phyloP scores from a whole-genome alignment of 2,888 invertebrate species.

The Dusona sp. region DNA sequence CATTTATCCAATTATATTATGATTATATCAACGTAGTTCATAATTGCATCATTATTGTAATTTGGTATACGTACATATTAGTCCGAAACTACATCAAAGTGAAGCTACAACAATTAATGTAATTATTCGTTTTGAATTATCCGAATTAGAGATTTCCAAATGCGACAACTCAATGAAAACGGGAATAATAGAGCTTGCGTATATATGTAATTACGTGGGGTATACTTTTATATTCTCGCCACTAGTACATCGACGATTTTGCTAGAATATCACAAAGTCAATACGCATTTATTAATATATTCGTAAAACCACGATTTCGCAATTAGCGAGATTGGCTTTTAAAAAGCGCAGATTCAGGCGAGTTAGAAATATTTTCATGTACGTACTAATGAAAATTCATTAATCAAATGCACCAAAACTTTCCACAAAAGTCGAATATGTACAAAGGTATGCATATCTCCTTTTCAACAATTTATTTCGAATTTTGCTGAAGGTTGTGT shows the following conservation, averaged over 20 bases:
- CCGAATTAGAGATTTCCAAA: conserved; percentile 52
- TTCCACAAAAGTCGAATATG: neutral
- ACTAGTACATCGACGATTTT: conserved; percentile 17
- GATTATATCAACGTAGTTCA: neutral
- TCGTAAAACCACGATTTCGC: neutral
- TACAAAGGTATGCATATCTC: neutral
- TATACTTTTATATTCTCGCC: conserved; percentile 39
- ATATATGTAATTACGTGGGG: conserved; percentile 46
- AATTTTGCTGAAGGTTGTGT: neutral
- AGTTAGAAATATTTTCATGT: neutral
- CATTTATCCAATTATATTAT: neutral
- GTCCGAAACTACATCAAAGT: conserved; percentile 20
- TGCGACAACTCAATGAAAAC: conserved; percentile 33
- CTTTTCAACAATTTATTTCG: conserved; percentile 6
- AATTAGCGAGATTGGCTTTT: conserved; percentile 10
- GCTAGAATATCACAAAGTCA: neutral
- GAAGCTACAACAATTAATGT: conserved; percentile 47
- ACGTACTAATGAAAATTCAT: neutral
- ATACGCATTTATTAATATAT: conserved; percentile 18
- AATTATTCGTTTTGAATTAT: conserved; percentile 56
- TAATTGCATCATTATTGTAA: neutral
- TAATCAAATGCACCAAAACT: neutral
- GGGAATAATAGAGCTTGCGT: conserved; percentile 53
- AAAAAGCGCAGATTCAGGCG: neutral
- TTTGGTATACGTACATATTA: neutral